Conservation (phyloP, 2,797 vertebrate species). For the Notolepis coatsorum region DNA sequence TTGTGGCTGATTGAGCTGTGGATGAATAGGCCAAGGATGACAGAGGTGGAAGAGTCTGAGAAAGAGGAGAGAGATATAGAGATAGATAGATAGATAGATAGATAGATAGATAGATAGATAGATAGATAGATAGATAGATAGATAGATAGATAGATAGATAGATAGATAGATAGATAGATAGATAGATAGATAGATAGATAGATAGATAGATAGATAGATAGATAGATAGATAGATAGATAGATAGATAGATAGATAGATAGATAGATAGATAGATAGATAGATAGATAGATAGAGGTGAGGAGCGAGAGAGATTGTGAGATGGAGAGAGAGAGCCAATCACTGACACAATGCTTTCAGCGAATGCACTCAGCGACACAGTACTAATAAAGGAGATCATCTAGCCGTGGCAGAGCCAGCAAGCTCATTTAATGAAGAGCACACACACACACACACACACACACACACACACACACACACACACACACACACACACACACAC, state of each 20-base stretch:
- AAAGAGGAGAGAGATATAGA: conserved; percentile 23
- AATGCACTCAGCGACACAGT: conserved; percentile 58
- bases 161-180: not conserved
- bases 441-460: not conserved
- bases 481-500: not conserved
- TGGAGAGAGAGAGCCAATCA: conserved; percentile 42
- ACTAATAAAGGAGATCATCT: conserved; percentile 66
- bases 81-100: conserved; percentile 10
- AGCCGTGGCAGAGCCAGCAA: conserved; percentile 38
- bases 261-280: not conserved
- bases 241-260: not conserved
- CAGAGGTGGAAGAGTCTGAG: conserved; percentile 29
- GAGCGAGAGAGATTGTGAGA: not conserved
- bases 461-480: conserved; percentile 26
- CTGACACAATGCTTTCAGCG: conserved; percentile 67
- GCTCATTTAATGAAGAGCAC: not conserved
- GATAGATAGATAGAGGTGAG: not conserved
- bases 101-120: not conserved
- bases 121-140: not conserved
- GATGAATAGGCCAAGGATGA: conserved; percentile 42
- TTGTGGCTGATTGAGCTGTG: conserved; percentile 38
- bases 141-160: not conserved
- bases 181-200: not conserved
- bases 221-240: not conserved
- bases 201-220: not conserved